Evolutionary conservation across 1,140 invertebrate species (phyloP), one percentile per base, ranked within the genome.

Genomic region (Ceratosolen fusciceps): DNA sequence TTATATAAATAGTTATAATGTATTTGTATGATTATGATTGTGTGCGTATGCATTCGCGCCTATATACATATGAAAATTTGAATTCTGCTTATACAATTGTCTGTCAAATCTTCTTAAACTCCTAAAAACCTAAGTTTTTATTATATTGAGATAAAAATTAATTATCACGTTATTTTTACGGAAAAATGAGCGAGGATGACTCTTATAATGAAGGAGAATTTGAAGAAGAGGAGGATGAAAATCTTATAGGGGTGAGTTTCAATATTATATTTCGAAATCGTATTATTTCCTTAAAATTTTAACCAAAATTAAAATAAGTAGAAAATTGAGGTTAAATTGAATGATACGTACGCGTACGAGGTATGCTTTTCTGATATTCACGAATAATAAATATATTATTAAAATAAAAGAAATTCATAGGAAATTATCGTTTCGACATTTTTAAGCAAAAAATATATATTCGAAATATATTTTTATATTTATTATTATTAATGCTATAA

Each of bases 171-270:
- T 75, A 52, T 62, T 65, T 76, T 47, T 7, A 70, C 12, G 21
- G 19, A 65, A 79, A 56, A 65, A 80, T 80, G 78, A 74, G 62
- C n/a, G 78, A 80, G 58, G 65, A 70, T 14, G 72, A 58, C 14
- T 80, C 72, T 0, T 37, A 21, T 65, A 56, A 70, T 19, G 52
- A 60, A 24, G 19, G 9, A 21, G 79, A 65, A 62, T 49, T 31
- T n/a, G 16, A 47, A 12, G 49, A n/a, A 14, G 34, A 43, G n/a
- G 70, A 58, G 12, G 19, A 24, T 5, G 65, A 80, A 75, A 54
- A 76, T 80, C 79, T 74, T 39, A 39, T 80, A 24, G 79, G 79
- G 43, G 79, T 80, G 47, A 71, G 68, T 39, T 26, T 71, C 21
- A 73, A 65, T 65, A 3, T 19, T n/a, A 9, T n/a, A 65, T 37